A percentile compares a stretch with the other conserved stretches of the same genome.
These are phyloP conservation scores for Drosophila glabriapex DNA, from an alignment of 2,888 invertebrate species.

Conservation along the genomic window DNA sequence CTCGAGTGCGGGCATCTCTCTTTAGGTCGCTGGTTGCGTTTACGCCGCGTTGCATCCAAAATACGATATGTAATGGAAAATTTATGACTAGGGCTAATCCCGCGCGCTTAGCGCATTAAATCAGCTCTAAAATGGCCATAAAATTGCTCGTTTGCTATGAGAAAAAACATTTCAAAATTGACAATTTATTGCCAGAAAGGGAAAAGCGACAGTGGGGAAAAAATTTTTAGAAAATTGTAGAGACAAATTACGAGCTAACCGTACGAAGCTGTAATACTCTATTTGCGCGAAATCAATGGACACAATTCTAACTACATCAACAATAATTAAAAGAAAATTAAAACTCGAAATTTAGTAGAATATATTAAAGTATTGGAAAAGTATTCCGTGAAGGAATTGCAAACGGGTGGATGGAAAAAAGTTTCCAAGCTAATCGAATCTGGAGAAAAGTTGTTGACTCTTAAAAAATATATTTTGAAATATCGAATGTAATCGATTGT, in stretches of 20 bases:
- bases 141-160: conserved; percentile 60
- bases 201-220: conserved; percentile 2
- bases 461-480: background rate
- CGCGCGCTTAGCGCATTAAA: conserved; percentile 73
- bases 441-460: background rate
- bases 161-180: conserved; percentile 73
- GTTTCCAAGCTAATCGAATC: background rate
- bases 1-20: conserved; percentile 41
- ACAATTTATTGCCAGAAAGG: conserved; percentile 67
- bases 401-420: background rate
- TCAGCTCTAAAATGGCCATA: conserved; percentile 76
- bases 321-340: background rate
- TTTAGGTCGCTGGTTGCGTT: conserved; percentile 26
- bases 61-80: conserved; percentile 43
- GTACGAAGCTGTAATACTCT: background rate
- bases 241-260: background rate
- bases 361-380: background rate
- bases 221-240: background rate
- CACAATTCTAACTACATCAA: background rate
- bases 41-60: conserved; percentile 45
- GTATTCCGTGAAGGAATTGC: background rate
- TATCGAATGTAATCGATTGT: background rate
- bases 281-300: background rate
- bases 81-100: conserved; percentile 71
- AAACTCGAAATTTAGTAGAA: background rate